A percentile compares a stretch with the other conserved stretches of the same genome.
phyloP scores from a whole-genome alignment of 2,888 invertebrate species.

The Noctuana brunneofusca region DNA sequence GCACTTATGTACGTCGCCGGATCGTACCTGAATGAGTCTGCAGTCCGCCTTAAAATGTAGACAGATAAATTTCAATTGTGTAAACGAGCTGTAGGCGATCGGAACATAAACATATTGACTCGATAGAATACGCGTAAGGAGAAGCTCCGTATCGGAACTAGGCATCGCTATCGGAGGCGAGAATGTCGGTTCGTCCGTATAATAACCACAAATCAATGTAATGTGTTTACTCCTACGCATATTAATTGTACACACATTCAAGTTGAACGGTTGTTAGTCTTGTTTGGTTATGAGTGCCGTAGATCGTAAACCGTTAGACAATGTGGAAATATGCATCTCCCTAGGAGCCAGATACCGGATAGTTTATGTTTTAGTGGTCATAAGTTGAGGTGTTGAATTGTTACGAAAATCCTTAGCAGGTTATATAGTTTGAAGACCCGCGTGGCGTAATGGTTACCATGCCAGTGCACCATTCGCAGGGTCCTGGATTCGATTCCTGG shows the following conservation, averaged over 20 bases:
- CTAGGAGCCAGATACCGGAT: neutral
- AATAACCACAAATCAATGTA: conserved; percentile 35
- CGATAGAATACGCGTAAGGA: conserved; percentile 23
- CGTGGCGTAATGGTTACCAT: too few species aligned
- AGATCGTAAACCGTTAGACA: conserved; percentile 33
- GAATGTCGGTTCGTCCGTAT: conserved; percentile 32
- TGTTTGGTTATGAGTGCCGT: conserved; percentile 23
- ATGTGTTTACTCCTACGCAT: conserved; percentile 36
- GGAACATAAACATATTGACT: conserved; percentile 31
- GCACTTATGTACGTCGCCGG: neutral
- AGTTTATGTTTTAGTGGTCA: neutral
- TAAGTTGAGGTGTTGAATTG: neutral
- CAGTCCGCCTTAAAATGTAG: conserved; percentile 12
- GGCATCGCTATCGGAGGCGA: conserved; percentile 33
- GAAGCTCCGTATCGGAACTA: conserved; percentile 18
- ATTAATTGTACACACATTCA: conserved; percentile 35
- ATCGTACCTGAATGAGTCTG: neutral
- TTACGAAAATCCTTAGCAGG: neutral
- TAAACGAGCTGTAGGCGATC: conserved; percentile 34
- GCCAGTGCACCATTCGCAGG: too few species aligned
- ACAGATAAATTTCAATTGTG: conserved; percentile 35
- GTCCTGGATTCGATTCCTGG: too few species aligned
- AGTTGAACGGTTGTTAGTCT: conserved; percentile 28
- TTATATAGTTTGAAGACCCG: too few species aligned
- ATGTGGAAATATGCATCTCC: neutral